phyloP scores from a whole-genome alignment of 2,113 vertebrate genomes.

The Nettapus auritus region DNA sequence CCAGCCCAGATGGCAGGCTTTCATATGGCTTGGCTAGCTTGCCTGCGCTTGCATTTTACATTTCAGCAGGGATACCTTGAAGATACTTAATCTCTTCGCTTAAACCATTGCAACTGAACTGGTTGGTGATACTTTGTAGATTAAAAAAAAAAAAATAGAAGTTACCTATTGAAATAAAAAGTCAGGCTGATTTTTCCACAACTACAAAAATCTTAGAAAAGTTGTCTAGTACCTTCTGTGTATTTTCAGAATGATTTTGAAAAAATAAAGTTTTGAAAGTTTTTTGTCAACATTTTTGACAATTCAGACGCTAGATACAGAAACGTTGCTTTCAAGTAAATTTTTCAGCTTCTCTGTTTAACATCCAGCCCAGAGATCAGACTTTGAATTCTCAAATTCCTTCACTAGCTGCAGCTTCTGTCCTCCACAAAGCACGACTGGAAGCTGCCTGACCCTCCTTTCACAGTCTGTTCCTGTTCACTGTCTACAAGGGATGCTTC shows the following conservation, averaged over 20 bases:
- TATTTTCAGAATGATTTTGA: neutral
- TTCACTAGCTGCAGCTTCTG: neutral
- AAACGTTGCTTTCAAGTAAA: neutral
- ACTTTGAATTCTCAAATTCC: neutral
- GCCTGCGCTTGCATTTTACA: neutral
- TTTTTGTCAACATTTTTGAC: neutral
- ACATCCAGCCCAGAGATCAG: neutral
- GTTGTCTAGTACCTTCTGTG: neutral
- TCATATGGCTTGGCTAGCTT: neutral
- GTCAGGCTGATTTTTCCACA: neutral
- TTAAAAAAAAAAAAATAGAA: too few species aligned
- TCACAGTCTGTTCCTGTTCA: neutral
- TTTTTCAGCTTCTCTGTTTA: neutral
- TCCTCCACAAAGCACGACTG: neutral
- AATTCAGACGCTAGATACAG: neutral
- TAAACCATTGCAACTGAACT: neutral
- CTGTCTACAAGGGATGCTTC: neutral
- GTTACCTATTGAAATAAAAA: neutral
- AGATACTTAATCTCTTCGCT: neutral
- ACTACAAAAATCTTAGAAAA: neutral
- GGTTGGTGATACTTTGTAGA: neutral
- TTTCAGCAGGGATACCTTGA: constrained; percentile 14
- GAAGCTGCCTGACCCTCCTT: neutral
- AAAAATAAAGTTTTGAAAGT: neutral
- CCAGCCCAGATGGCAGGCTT: constrained; percentile 32